A percentile compares a stretch with the other conserved stretches of the same genome.
These are phyloP conservation scores for Sardinella longiceps DNA, from an alignment of 2,797 vertebrate genomes.

Conservation along the genomic window DNA sequence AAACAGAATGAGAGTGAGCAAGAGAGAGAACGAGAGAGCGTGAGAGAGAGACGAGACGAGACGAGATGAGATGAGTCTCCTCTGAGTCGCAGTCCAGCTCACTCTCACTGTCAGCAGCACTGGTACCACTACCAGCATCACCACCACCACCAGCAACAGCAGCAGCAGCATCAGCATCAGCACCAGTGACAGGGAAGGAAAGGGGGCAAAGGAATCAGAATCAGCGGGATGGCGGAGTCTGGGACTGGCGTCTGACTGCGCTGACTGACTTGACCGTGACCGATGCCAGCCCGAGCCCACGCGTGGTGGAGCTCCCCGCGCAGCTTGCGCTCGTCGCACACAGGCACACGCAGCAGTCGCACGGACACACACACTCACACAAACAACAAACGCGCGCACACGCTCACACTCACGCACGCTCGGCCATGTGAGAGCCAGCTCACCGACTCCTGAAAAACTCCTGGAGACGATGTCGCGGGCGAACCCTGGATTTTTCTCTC, in stretches of 20 bases:
- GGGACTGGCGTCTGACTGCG: constrained; percentile 65
- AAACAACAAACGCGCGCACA: constrained; percentile 5
- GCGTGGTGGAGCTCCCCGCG: constrained; percentile 42
- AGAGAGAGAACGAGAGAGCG: constrained; percentile 58
- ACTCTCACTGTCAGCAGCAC: constrained; percentile 52
- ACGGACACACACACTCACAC: background rate
- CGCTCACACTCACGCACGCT: constrained; percentile 38
- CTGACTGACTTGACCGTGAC: constrained; percentile 53
- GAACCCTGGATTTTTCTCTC: constrained; percentile 85
- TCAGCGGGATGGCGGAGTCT: constrained; percentile 69
- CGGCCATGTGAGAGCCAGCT: constrained; percentile 79
- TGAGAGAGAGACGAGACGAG: constrained; percentile 63
- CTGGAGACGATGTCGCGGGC: constrained; percentile 94
- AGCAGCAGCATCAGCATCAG: too few relatives aligned
- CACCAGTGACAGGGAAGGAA: background rate
- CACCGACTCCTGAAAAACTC: constrained; percentile 78
- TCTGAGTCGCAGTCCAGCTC: constrained; percentile 67
- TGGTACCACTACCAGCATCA: background rate
- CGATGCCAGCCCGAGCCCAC: constrained; percentile 58
- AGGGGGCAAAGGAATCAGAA: background rate
- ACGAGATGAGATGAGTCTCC: constrained; percentile 82
- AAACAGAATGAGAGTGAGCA: constrained; percentile 57
- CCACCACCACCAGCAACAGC: background rate
- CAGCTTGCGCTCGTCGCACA: constrained; percentile 29
- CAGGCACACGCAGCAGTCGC: constrained; percentile 23